These are phyloP conservation scores for Phaethornis superciliosus DNA, from an alignment of 2,113 vertebrate genomes.

Conservation along the genomic window DNA sequence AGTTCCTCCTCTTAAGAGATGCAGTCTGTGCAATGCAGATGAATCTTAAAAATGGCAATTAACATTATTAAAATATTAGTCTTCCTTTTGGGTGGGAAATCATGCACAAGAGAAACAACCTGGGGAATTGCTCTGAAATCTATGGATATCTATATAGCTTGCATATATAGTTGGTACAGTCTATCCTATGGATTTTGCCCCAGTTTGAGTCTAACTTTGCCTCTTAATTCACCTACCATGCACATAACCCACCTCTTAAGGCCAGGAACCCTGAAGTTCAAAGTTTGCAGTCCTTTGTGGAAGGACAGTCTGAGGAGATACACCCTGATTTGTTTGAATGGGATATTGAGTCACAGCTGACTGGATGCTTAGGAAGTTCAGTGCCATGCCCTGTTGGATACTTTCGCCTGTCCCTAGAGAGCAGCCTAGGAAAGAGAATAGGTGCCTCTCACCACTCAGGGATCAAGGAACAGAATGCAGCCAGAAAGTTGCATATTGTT, in stretches of 20 bases:
- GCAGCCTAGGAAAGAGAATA: background rate
- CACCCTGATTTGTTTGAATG: background rate
- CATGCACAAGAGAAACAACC: background rate
- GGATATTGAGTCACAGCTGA: background rate
- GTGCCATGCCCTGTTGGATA: background rate
- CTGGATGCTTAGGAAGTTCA: background rate
- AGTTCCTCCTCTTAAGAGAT: background rate
- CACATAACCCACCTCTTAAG: accelerated
- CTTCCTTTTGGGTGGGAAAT: background rate
- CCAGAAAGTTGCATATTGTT: background rate
- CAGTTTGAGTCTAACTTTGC: background rate
- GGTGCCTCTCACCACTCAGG: background rate
- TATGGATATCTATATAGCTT: background rate
- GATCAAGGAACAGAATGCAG: constrained; percentile 18
- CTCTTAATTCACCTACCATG: background rate
- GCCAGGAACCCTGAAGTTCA: background rate
- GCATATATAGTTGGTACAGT: no score
- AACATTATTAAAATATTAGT: background rate
- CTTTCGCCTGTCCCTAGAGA: background rate
- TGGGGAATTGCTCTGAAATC: background rate
- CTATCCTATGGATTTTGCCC: background rate
- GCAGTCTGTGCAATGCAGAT: background rate
- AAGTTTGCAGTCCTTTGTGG: background rate
- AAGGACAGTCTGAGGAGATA: background rate
- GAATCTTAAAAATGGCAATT: background rate